Percentiles rank a stretch among this genome's conserved stretches.
phyloP scores from a whole-genome alignment of 2,797 vertebrate genomes.

The Catharus ustulatus region DNA sequence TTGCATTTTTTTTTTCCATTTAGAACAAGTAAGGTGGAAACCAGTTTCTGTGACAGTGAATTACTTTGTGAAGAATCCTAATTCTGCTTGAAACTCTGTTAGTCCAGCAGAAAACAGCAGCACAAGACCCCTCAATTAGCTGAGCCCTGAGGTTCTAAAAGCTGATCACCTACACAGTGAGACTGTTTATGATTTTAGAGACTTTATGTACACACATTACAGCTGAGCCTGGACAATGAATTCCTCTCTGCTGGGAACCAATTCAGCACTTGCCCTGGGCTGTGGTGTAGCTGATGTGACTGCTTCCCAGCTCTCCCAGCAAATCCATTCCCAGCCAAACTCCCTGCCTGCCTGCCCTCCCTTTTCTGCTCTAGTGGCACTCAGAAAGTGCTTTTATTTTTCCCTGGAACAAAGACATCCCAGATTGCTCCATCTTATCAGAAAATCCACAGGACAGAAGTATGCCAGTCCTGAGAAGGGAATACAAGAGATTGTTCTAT shows the following conservation, averaged over 20 bases:
- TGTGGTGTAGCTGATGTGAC: background rate
- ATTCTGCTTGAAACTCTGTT: background rate
- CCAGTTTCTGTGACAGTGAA: background rate
- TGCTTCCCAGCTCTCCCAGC: background rate
- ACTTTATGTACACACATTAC: background rate
- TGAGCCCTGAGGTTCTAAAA: background rate
- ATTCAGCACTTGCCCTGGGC: background rate
- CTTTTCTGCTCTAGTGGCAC: background rate
- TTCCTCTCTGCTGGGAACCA: background rate
- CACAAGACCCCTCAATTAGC: background rate
- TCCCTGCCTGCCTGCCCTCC: background rate
- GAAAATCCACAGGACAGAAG: background rate
- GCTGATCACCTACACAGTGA: background rate
- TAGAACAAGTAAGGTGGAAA: background rate
- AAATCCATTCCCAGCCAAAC: background rate
- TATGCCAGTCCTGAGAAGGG: background rate
- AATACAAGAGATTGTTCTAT: background rate
- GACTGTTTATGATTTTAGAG: background rate
- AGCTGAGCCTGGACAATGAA: background rate
- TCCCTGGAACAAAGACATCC: background rate
- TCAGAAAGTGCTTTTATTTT: background rate
- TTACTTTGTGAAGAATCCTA: background rate
- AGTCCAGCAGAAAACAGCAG: background rate
- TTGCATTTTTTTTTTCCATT: background rate
- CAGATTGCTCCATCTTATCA: background rate